A percentile compares a stretch with the other conserved stretches of the same genome.
Conservation (phyloP, 2,888 invertebrate species). For the Rhyacophila evoluta region DNA sequence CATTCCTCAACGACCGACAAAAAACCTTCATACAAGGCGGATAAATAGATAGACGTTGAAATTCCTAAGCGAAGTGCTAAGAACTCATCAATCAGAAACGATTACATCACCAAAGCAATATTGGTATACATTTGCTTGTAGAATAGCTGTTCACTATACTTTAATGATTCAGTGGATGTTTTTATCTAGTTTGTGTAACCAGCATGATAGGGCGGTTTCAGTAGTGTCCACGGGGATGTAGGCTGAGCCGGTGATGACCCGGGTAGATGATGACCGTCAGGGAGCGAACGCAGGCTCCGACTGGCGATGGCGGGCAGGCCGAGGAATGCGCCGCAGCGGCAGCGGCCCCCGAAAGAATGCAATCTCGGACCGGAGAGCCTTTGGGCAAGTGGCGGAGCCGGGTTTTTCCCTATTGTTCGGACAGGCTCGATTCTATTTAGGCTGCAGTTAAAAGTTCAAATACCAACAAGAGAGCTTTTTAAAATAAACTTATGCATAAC, state of each 20-base stretch:
- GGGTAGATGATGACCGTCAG: constrained; percentile 56
- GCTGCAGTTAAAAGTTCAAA: neutral
- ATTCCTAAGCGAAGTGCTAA: constrained; percentile 15
- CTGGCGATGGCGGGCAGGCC: constrained; percentile 56
- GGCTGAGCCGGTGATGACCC: too few species aligned
- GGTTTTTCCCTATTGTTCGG: constrained; percentile 68
- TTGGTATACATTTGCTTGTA: too few species aligned
- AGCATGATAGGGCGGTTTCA: constrained; percentile 23
- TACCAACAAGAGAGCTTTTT: neutral
- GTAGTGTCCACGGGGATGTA: too few species aligned
- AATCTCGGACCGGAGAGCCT: constrained; percentile 57
- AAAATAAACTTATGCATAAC: too few species aligned
- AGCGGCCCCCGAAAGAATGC: constrained; percentile 67
- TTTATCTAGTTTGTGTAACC: neutral
- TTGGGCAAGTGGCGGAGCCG: constrained; percentile 64
- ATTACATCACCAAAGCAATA: neutral
- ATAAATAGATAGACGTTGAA: neutral
- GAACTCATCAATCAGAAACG: neutral
- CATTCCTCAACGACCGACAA: neutral
- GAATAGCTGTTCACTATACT: too few species aligned
- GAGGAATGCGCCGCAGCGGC: constrained; percentile 67
- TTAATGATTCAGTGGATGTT: too few species aligned
- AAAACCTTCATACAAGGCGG: neutral
- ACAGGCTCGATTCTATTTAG: constrained; percentile 63
- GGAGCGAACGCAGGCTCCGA: constrained; percentile 54